Conservation (phyloP, 92 coral and sea anemone genomes). For the Parazoanthus atlanticus region DNA sequence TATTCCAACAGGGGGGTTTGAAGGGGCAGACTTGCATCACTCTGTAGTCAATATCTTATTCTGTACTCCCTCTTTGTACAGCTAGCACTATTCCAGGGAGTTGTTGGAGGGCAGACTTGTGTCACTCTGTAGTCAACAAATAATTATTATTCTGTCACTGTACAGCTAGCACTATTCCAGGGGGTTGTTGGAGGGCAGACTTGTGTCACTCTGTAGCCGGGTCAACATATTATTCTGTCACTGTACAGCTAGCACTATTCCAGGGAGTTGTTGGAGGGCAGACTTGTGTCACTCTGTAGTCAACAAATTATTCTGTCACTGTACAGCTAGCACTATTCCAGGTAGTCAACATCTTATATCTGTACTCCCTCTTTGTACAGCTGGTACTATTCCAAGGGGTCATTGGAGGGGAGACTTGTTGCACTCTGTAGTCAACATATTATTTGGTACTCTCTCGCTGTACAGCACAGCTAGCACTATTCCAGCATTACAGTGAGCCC, state of each 20-base stretch:
- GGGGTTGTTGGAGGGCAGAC: constrained; percentile 95
- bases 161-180: constrained; percentile 90
- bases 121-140: too few species aligned
- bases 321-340: constrained; percentile 36
- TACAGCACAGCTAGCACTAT: not conserved
- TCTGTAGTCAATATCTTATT: too few species aligned
- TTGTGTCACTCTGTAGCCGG: too few species aligned
- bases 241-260: constrained; percentile 18
- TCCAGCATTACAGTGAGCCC: not conserved
- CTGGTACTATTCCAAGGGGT: not conserved
- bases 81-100: too few species aligned
- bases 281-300: too few species aligned
- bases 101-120: too few species aligned
- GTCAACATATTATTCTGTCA: not conserved
- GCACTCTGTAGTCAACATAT: not conserved
- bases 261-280: constrained; percentile 94
- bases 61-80: constrained; percentile 15
- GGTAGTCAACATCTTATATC: constrained; percentile 52
- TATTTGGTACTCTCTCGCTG: not conserved
- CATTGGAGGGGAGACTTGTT: not conserved
- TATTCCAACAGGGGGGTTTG: too few species aligned
- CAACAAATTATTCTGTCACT: not conserved
- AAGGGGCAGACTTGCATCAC: too few species aligned
- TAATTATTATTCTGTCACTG: not conserved
- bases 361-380: not conserved